Percentiles rank a stretch among this genome's conserved stretches.
Evolutionary conservation across 1,140 invertebrate species (phyloP).

Genomic region (Rhopalosiphum maidis): DNA sequence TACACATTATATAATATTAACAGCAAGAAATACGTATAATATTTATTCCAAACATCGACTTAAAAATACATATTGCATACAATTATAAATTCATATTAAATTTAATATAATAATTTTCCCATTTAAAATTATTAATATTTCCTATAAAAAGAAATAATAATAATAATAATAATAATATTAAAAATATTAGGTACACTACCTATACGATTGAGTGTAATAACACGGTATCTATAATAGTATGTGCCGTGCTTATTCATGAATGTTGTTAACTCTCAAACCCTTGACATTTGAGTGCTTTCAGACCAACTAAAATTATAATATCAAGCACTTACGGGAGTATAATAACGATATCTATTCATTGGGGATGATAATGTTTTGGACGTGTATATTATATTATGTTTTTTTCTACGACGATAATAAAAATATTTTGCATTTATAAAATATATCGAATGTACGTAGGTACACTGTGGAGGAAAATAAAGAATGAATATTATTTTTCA

Average conservation of each 20-base stretch:
- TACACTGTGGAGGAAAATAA: neutral
- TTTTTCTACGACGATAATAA: neutral
- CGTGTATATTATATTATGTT: neutral
- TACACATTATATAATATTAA: neutral
- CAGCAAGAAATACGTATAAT: neutral
- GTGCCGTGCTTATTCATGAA: neutral
- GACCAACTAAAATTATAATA: slow-evolving; percentile 7
- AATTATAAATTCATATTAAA: neutral
- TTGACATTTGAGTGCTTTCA: neutral
- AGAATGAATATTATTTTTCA: neutral
- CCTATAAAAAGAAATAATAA: neutral
- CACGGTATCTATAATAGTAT: neutral
- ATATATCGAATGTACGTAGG: neutral
- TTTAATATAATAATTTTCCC: neutral
- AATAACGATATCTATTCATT: slow-evolving; percentile 16
- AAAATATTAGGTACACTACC: neutral
- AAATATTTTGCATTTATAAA: slow-evolving; percentile 14
- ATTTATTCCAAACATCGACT: neutral
- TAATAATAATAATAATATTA: too few relatives aligned
- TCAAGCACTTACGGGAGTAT: neutral
- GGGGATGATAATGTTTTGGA: neutral
- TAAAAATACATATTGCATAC: neutral
- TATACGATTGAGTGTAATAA: neutral
- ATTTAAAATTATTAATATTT: neutral
- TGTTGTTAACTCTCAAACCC: neutral